Percentiles rank a stretch among this genome's conserved stretches.
Evolutionary conservation across 37 sponge, comb jelly and placozoan species (phyloP).

Genomic region (Cliona cf. orientalis): DNA sequence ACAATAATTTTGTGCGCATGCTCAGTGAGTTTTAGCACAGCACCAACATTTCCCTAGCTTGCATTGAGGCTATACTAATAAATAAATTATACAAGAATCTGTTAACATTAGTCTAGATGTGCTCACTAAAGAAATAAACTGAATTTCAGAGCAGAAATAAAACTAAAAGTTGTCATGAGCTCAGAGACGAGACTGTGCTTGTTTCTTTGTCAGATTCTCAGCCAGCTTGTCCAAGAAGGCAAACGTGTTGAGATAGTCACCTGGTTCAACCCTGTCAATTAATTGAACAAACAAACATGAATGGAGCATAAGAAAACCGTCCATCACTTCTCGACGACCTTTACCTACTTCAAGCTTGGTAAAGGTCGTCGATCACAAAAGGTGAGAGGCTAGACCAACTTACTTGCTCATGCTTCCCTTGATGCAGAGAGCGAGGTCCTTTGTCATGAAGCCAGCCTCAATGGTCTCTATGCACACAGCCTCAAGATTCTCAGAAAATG

Average conservation of each 20-base stretch:
- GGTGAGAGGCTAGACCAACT: neutral
- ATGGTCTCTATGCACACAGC: slow-evolving; percentile 91
- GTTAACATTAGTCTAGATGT: too few species aligned
- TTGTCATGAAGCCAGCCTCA: slow-evolving; percentile 95
- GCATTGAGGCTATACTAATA: too few species aligned
- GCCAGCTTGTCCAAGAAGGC: slow-evolving; percentile 94
- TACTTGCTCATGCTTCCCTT: slow-evolving; percentile 65
- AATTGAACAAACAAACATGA: neutral
- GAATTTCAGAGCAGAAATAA: too few species aligned
- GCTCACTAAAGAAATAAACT: too few species aligned
- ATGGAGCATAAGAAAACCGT: too few species aligned
- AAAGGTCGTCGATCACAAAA: neutral
- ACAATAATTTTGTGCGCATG: too few species aligned
- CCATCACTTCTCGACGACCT: neutral
- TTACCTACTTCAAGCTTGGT: neutral
- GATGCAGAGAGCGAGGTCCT: slow-evolving; percentile 92
- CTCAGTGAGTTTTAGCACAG: too few species aligned
- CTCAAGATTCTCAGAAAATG: slow-evolving; percentile 76
- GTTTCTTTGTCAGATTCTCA: slow-evolving; percentile 82
- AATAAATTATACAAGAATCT: too few species aligned
- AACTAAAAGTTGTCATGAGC: too few species aligned
- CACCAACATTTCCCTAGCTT: too few species aligned
- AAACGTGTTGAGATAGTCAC: slow-evolving; percentile 94
- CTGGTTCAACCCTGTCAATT: slow-evolving; percentile 58
- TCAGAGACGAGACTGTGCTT: slow-evolving; percentile 27